These are phyloP conservation scores for Oryzias melastigma DNA, from an alignment of 2,113 vertebrate genomes.

Conservation along the genomic window DNA sequence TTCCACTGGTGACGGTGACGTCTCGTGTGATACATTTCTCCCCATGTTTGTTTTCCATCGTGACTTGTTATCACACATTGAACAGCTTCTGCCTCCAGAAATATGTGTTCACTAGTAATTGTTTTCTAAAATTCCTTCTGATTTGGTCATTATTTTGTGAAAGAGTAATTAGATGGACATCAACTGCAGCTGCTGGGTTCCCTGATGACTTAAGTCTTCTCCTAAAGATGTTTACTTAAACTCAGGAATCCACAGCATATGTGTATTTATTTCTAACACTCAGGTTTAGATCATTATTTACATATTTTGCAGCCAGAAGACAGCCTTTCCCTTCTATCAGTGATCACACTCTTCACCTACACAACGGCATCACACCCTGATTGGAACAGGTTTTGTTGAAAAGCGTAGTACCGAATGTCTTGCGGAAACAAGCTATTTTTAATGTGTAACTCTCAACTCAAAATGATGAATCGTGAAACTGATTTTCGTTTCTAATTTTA, in stretches of 20 bases:
- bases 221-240: neutral
- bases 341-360: constrained; percentile 24
- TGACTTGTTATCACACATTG: constrained; percentile 35
- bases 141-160: neutral
- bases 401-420: constrained; percentile 27
- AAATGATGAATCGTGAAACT: constrained; percentile 47
- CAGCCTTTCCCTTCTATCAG: constrained; percentile 2
- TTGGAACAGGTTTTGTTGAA: constrained; percentile 16
- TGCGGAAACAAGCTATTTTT: constrained; percentile 28
- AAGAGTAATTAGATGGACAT: neutral
- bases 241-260: neutral
- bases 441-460: constrained; percentile 42
- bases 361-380: constrained; percentile 11
- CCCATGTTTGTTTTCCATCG: constrained; percentile 35
- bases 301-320: neutral
- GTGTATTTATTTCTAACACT: neutral
- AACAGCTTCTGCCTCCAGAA: constrained; percentile 12
- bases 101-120: constrained; percentile 1
- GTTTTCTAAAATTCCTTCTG: neutral
- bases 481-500: constrained; percentile 40
- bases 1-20: constrained; percentile 52
- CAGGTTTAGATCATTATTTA: neutral
- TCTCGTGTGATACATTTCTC: constrained; percentile 55
- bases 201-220: no score
- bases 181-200: no score